Conservation (phyloP, 2,888 invertebrate species). For the Eumerus sabulonum region DNA sequence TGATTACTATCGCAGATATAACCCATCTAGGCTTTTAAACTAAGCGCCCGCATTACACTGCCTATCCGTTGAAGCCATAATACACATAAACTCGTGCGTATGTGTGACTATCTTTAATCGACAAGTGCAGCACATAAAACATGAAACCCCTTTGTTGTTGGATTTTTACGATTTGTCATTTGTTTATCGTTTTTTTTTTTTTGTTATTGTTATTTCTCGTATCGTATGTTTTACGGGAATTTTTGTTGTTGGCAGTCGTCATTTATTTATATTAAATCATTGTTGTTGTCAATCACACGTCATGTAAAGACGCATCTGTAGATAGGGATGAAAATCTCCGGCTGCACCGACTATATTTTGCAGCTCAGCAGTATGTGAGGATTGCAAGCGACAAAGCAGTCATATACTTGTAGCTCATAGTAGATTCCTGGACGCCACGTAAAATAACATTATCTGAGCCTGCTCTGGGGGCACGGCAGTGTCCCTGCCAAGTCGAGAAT, state of each 20-base stretch:
- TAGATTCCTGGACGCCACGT: too few species aligned
- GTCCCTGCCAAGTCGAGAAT: too few species aligned
- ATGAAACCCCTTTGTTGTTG: constrained; percentile 14
- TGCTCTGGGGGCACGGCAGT: too few species aligned
- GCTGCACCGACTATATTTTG: background rate
- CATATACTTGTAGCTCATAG: too few species aligned
- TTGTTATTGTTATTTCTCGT: constrained; percentile 1
- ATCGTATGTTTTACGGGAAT: constrained; percentile 34
- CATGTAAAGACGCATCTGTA: constrained; percentile 17
- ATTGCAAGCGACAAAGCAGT: too few species aligned
- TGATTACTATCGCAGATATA: constrained; percentile 47
- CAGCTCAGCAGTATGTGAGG: too few species aligned
- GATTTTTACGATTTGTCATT: background rate
- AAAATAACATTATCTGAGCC: too few species aligned
- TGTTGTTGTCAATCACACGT: constrained; percentile 40
- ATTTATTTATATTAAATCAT: constrained; percentile 65
- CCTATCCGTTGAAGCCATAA: too few species aligned
- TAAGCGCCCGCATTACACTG: too few species aligned
- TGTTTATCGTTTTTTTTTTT: too few species aligned
- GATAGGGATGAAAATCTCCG: background rate
- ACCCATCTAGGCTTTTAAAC: constrained; percentile 24
- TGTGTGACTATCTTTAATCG: too few species aligned
- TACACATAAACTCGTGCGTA: too few species aligned
- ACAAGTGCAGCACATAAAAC: constrained; percentile 18
- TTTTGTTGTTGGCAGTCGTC: constrained; percentile 55